Conservation (phyloP, 1,140 invertebrate genomes). For the Drosophila bipectinata region DNA sequence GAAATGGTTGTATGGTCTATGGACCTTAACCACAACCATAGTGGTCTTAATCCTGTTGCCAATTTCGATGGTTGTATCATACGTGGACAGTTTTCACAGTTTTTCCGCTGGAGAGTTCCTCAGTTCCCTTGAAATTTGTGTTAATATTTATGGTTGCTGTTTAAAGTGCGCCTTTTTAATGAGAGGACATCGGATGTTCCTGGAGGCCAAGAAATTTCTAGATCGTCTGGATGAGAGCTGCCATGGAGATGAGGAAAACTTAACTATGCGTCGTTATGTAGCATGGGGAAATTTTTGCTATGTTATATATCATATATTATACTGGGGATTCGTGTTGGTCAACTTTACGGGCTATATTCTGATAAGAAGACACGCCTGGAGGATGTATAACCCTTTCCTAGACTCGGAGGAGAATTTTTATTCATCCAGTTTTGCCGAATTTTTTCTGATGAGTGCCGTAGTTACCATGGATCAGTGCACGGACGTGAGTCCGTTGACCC, state of each 20-base stretch:
- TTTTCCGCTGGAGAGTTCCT: slow-evolving; percentile 56
- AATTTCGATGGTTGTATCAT: slow-evolving; percentile 19
- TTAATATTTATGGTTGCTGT: slow-evolving; percentile 47
- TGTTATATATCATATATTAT: slow-evolving; percentile 24
- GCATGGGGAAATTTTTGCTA: slow-evolving; percentile 28
- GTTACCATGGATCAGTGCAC: slow-evolving; percentile 49
- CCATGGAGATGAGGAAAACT: slow-evolving; percentile 1
- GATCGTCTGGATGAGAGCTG: slow-evolving; percentile 52
- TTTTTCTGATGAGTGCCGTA: slow-evolving; percentile 16
- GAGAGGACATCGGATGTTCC: slow-evolving; percentile 20
- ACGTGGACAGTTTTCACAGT: slow-evolving; percentile 28
- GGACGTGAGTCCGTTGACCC: slow-evolving; percentile 50
- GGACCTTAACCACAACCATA: background rate
- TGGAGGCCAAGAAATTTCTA: slow-evolving; percentile 31
- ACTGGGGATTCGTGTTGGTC: slow-evolving; percentile 23
- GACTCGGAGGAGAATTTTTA: slow-evolving; percentile 33
- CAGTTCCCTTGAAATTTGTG: slow-evolving; percentile 46
- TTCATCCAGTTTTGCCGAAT: slow-evolving; percentile 19
- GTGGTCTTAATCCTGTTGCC: slow-evolving; percentile 12
- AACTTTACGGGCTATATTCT: slow-evolving; percentile 9
- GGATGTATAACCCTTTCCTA: slow-evolving; percentile 53
- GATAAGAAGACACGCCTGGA: slow-evolving; percentile 39
- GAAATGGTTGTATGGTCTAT: slow-evolving; percentile 11
- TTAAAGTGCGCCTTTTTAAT: slow-evolving; percentile 44
- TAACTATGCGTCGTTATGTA: slow-evolving; percentile 25